These are phyloP conservation scores for Bubo blakistoni DNA, from an alignment of 2,113 vertebrate genomes.

Conservation along the genomic window DNA sequence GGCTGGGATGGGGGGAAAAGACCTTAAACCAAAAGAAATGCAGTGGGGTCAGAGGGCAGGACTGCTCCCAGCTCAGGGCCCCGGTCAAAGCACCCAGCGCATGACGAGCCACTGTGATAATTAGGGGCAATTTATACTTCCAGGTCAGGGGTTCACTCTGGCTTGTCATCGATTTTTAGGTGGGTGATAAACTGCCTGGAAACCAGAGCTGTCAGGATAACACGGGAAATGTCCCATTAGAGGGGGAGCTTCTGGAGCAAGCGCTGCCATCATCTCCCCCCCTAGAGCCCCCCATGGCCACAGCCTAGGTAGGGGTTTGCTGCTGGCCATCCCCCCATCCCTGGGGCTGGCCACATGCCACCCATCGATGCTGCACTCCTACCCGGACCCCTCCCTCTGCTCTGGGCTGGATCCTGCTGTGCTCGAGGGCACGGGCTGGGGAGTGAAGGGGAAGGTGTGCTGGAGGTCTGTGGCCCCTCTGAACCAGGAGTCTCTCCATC, in stretches of 20 bases:
- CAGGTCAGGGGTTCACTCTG: conserved; percentile 43
- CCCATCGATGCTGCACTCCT: neutral
- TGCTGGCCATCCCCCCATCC: fast-evolving
- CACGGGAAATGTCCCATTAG: conserved; percentile 36
- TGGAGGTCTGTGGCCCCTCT: fast-evolving
- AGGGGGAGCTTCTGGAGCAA: neutral
- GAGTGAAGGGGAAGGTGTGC: neutral
- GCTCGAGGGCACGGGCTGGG: too few species aligned
- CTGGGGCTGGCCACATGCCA: neutral
- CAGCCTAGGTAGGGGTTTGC: fast-evolving
- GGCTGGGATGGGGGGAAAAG: neutral
- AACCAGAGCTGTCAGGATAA: conserved; percentile 14
- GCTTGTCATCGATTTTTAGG: conserved; percentile 65
- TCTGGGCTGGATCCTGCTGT: neutral
- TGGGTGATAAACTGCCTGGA: conserved; percentile 58
- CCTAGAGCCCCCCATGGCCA: fast-evolving
- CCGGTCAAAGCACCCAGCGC: neutral
- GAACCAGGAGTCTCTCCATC: fast-evolving
- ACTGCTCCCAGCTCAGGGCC: neutral
- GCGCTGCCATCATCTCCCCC: fast-evolving
- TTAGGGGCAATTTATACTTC: conserved; percentile 66
- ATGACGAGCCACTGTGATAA: conserved; percentile 31
- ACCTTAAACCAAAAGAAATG: conserved; percentile 52
- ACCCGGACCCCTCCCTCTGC: neutral
- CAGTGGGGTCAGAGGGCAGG: conserved; percentile 24